A percentile compares a stretch with the other conserved stretches of the same genome.
Conservation (phyloP, 2,888 invertebrate genomes). For the Meteorus colon region DNA sequence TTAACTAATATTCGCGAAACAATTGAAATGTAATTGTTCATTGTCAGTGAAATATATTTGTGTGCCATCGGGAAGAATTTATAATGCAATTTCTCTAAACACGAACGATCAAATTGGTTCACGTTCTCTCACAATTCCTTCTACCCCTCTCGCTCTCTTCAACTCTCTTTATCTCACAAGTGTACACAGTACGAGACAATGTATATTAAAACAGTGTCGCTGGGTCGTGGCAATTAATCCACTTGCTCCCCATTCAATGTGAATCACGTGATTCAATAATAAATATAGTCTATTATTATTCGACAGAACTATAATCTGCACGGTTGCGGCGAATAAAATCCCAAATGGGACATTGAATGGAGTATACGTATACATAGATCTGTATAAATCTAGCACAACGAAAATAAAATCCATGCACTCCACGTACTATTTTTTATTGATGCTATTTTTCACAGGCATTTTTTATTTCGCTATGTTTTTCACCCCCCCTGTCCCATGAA, state of each 20-base stretch:
- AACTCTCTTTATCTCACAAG: neutral
- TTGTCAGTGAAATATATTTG: slow-evolving; percentile 2
- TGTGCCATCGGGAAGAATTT: slow-evolving; percentile 45
- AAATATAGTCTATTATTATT: slow-evolving; percentile 33
- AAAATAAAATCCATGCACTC: slow-evolving; percentile 13
- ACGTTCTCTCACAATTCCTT: neutral
- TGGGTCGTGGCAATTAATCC: slow-evolving; percentile 31
- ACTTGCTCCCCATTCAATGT: slow-evolving; percentile 18
- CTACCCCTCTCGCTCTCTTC: neutral
- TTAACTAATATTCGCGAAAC: neutral
- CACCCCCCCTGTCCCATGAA: too few relatives aligned
- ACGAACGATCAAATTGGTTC: slow-evolving; percentile 28
- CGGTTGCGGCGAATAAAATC: slow-evolving; percentile 10
- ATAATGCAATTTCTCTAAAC: slow-evolving; percentile 48
- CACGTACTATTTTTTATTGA: slow-evolving; percentile 23
- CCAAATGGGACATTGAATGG: slow-evolving; percentile 19
- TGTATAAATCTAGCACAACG: slow-evolving; percentile 11
- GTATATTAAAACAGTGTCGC: slow-evolving; percentile 3
- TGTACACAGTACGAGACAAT: neutral
- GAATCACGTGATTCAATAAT: slow-evolving; percentile 34
- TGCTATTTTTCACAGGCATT: slow-evolving; percentile 26
- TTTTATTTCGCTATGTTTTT: slow-evolving; percentile 3
- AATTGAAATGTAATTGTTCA: neutral
- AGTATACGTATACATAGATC: neutral
- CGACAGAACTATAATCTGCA: slow-evolving; percentile 30